A percentile compares a stretch with the other conserved stretches of the same genome.
These are phyloP conservation scores for Mola mola DNA, from an alignment of 2,113 vertebrate species.

Conservation along the genomic window DNA sequence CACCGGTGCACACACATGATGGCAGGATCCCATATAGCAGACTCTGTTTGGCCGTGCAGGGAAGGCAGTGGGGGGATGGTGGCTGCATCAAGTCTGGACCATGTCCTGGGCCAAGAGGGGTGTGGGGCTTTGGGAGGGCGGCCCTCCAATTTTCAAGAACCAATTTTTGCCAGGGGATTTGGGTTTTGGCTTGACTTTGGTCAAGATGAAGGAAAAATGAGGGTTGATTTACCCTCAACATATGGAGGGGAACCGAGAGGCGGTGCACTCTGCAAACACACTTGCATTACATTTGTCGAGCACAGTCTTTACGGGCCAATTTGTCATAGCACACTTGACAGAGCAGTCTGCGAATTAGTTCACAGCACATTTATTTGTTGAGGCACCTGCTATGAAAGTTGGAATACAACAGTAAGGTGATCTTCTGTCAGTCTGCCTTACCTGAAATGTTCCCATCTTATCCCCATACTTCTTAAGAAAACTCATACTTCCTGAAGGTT, in stretches of 20 bases:
- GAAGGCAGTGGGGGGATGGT: slow-evolving; percentile 47
- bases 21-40: slow-evolving; percentile 54
- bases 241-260: slow-evolving; percentile 44
- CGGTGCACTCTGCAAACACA: slow-evolving; percentile 49
- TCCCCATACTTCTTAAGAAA: too few relatives aligned
- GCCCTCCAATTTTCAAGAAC: slow-evolving; percentile 65
- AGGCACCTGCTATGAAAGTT: slow-evolving; percentile 39
- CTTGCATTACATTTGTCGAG: slow-evolving; percentile 58
- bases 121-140: slow-evolving; percentile 48
- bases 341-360: slow-evolving; percentile 28
- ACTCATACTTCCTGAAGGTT: too few relatives aligned
- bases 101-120: slow-evolving; percentile 27
- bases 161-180: slow-evolving; percentile 68
- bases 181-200: slow-evolving; percentile 62
- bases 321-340: slow-evolving; percentile 60
- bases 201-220: slow-evolving; percentile 54
- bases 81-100: slow-evolving; percentile 59
- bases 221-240: slow-evolving; percentile 66
- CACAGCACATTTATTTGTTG: slow-evolving; percentile 10
- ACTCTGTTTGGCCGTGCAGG: slow-evolving; percentile 50
- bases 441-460: not conserved
- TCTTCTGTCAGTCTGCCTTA: not conserved
- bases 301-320: slow-evolving; percentile 50
- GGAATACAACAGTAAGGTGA: slow-evolving; percentile 6
- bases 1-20: slow-evolving; percentile 36